Evolutionary conservation across 1,140 invertebrate genomes (phyloP).

Genomic region (Plectrocnemia conspersa): DNA sequence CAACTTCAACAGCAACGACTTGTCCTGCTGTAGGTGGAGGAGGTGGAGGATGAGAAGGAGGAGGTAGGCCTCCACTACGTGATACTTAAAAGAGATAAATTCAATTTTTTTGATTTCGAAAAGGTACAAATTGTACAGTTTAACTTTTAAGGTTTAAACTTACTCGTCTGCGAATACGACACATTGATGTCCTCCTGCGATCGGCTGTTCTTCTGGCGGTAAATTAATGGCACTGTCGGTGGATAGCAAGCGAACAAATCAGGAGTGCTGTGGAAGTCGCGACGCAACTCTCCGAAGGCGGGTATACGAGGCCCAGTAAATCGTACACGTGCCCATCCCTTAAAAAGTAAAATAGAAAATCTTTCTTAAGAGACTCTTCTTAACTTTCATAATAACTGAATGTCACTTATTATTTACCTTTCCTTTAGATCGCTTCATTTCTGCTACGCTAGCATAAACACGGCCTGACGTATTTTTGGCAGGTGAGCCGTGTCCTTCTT

Average conservation of each 20-base stretch:
- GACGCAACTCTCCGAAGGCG: constrained; percentile 62
- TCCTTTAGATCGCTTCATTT: constrained; percentile 82
- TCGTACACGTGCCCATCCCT: constrained; percentile 50
- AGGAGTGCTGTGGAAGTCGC: constrained; percentile 85
- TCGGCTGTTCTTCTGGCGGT: constrained; percentile 55
- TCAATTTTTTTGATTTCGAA: constrained; percentile 40
- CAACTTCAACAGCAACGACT: constrained; percentile 67
- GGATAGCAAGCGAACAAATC: constrained; percentile 60
- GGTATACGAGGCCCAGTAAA: constrained; percentile 50
- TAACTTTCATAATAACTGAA: too few species aligned
- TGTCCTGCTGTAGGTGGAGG: constrained; percentile 68
- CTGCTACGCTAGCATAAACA: constrained; percentile 90
- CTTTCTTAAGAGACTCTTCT: too few species aligned
- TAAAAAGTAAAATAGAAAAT: too few species aligned
- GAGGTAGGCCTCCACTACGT: constrained; percentile 53
- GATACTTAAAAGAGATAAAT: constrained; percentile 31
- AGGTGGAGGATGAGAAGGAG: constrained; percentile 64
- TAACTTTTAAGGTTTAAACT: constrained; percentile 3
- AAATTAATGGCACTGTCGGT: constrained; percentile 20
- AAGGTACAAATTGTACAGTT: constrained; percentile 15
- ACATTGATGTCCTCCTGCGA: constrained; percentile 73
- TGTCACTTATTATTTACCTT: constrained; percentile 62
- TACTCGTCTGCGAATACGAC: constrained; percentile 24
- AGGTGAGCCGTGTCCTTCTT: constrained; percentile 61
- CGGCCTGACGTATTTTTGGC: constrained; percentile 57